phyloP scores from a whole-genome alignment of 2,797 vertebrate species.

The Pipistrellus pygmaeus region DNA sequence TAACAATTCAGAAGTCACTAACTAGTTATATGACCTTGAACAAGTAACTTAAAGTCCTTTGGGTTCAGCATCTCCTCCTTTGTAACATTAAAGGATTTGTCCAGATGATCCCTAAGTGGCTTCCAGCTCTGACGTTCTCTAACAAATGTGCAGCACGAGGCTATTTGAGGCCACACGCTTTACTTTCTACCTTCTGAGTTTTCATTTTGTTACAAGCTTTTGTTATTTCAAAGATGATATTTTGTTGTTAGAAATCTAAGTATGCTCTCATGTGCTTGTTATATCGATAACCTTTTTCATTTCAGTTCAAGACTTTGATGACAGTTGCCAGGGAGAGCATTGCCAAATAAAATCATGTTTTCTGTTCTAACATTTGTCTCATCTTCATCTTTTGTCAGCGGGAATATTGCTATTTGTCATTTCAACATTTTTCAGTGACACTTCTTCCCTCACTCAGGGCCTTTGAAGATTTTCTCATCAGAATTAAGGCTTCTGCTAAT shows the following conservation, averaged over 20 bases:
- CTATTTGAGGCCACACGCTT: background rate
- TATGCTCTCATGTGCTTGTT: slow-evolving; percentile 61
- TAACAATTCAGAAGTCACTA: slow-evolving; percentile 25
- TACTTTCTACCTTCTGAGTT: slow-evolving; percentile 38
- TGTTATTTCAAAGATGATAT: slow-evolving; percentile 71
- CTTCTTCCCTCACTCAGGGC: slow-evolving; percentile 32
- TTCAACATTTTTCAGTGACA: slow-evolving; percentile 48
- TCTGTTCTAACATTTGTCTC: slow-evolving; percentile 67
- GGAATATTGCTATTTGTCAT: slow-evolving; percentile 68
- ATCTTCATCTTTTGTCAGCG: slow-evolving; percentile 75
- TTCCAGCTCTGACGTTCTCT: background rate
- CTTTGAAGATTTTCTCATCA: slow-evolving; percentile 68
- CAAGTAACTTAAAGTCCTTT: slow-evolving; percentile 6
- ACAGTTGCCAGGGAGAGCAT: slow-evolving; percentile 59
- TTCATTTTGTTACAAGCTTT: slow-evolving; percentile 58
- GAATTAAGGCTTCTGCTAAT: slow-evolving; percentile 48
- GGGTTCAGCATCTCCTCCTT: background rate
- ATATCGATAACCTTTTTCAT: slow-evolving; percentile 38
- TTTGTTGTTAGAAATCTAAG: slow-evolving; percentile 44
- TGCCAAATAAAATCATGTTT: slow-evolving; percentile 66
- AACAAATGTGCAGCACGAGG: background rate
- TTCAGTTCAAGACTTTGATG: slow-evolving; percentile 68
- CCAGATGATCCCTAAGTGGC: slow-evolving; percentile 1
- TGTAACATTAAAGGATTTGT: slow-evolving; percentile 29
- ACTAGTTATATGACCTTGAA: slow-evolving; percentile 62